Percentiles rank a stretch among this genome's conserved stretches.
phyloP scores from a whole-genome alignment of 2,797 vertebrate genomes.

The Muraenolepis orangiensis region DNA sequence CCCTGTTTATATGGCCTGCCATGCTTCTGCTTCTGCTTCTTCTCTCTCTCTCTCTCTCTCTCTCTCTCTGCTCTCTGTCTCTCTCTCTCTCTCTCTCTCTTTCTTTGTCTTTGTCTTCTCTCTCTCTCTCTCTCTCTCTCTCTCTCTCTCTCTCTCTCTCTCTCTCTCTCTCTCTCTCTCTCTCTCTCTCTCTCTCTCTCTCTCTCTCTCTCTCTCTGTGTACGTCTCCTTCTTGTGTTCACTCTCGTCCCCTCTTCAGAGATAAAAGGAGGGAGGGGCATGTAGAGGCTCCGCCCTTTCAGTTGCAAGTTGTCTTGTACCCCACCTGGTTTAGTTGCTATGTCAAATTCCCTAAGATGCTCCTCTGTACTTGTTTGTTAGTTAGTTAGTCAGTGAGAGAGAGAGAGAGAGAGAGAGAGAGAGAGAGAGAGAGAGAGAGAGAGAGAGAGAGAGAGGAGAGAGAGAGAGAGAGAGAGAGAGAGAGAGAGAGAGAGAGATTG shows the following conservation, averaged over 20 bases:
- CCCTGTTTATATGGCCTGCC: not conserved
- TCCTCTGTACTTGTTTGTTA: too few species aligned
- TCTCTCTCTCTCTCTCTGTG: not conserved
- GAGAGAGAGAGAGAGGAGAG: not conserved
- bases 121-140: not conserved
- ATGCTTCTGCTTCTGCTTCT: too few species aligned
- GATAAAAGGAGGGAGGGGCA: not conserved
- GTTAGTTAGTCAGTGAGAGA: not conserved
- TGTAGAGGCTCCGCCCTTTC: not conserved
- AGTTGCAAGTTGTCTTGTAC: conserved; percentile 7
- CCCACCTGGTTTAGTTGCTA: too few species aligned
- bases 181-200: not conserved
- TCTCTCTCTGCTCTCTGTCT: too few species aligned
- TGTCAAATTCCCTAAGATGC: too few species aligned
- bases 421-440: not conserved
- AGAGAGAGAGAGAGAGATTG: not conserved
- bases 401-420: not conserved
- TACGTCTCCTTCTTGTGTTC: not conserved
- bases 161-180: not conserved
- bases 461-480: not conserved
- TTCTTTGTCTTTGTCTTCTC: not conserved
- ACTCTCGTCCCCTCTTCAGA: not conserved
- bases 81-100: conserved; percentile 2
- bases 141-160: not conserved
- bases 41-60: not conserved